phyloP scores from a whole-genome alignment of 2,888 invertebrate species.

The Xylota segnis region DNA sequence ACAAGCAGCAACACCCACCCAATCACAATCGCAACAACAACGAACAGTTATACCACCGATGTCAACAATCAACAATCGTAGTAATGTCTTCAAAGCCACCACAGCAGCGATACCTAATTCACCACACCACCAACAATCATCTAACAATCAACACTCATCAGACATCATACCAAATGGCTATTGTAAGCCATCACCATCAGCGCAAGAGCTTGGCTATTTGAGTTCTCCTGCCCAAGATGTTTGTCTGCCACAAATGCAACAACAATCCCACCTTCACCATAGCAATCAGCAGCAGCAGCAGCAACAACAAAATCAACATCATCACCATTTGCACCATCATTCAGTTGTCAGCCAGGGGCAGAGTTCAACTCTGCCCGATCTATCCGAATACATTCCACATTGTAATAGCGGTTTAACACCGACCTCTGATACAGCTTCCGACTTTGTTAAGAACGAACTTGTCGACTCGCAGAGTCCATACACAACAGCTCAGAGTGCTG shows the following conservation, averaged over 20 bases:
- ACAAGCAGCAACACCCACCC: constrained; percentile 66
- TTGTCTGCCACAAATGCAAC: constrained; percentile 78
- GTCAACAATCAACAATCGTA: constrained; percentile 83
- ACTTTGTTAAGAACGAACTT: constrained; percentile 84
- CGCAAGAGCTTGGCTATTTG: constrained; percentile 83
- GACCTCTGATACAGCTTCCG: constrained; percentile 80
- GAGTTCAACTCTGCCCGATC: constrained; percentile 58
- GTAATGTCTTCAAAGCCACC: constrained; percentile 80
- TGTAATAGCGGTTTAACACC: constrained; percentile 79
- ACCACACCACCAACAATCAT: constrained; percentile 79
- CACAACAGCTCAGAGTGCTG: constrained; percentile 84
- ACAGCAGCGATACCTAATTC: constrained; percentile 78
- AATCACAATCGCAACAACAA: constrained; percentile 78
- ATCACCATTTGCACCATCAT: constrained; percentile 78
- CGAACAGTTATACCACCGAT: constrained; percentile 84
- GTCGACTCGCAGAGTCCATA: constrained; percentile 84
- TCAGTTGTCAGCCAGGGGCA: constrained; percentile 70
- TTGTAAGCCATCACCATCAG: constrained; percentile 84
- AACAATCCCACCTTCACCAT: constrained; percentile 64
- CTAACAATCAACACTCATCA: constrained; percentile 71
- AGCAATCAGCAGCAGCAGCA: constrained; percentile 71
- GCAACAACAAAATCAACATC: constrained; percentile 73
- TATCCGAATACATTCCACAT: constrained; percentile 82
- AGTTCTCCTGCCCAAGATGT: constrained; percentile 82
- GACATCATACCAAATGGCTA: constrained; percentile 82